These are phyloP conservation scores for Thereva unica DNA, from an alignment of 2,888 invertebrate genomes.

Conservation along the genomic window DNA sequence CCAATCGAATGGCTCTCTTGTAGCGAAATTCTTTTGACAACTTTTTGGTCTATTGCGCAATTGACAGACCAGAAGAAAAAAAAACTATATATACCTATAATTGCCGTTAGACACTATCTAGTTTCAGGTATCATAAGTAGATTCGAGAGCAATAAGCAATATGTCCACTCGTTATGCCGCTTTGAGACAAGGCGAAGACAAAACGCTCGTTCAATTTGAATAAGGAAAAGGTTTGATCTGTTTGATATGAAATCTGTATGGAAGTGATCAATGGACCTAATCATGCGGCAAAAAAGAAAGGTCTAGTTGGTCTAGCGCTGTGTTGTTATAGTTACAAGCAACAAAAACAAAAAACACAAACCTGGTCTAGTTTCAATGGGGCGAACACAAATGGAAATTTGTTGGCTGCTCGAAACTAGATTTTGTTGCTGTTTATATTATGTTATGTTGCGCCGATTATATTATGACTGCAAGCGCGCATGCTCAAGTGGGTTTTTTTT, in stretches of 20 bases:
- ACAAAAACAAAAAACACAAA: no score
- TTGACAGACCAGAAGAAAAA: neutral
- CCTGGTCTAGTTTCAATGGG: no score
- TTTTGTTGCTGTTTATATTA: no score
- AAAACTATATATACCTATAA: constrained; percentile 1
- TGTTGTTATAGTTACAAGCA: no score
- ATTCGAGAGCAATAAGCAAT: constrained; percentile 1
- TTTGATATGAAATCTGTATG: constrained; percentile 14
- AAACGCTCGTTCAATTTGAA: constrained; percentile 29
- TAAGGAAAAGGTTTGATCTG: constrained; percentile 23
- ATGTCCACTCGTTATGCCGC: constrained; percentile 13
- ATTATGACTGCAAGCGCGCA: constrained; percentile 3
- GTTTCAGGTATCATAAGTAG: constrained; percentile 15
- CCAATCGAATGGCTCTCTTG: constrained; percentile 23
- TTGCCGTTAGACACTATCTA: constrained; percentile 15
- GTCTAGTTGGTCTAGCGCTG: no score
- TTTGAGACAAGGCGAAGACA: constrained; percentile 21
- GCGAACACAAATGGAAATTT: no score
- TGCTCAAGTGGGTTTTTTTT: constrained; percentile 30
- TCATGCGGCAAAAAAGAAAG: no score
- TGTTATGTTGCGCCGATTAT: no score
- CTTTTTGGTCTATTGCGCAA: constrained; percentile 20
- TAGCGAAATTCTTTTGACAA: constrained; percentile 30
- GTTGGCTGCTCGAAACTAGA: no score
- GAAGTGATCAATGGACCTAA: constrained; percentile 26